Evolutionary conservation across 2,797 vertebrate genomes (phyloP), one percentile per base, ranked within the genome.

Genomic region (Hozukius guyotensis): DNA sequence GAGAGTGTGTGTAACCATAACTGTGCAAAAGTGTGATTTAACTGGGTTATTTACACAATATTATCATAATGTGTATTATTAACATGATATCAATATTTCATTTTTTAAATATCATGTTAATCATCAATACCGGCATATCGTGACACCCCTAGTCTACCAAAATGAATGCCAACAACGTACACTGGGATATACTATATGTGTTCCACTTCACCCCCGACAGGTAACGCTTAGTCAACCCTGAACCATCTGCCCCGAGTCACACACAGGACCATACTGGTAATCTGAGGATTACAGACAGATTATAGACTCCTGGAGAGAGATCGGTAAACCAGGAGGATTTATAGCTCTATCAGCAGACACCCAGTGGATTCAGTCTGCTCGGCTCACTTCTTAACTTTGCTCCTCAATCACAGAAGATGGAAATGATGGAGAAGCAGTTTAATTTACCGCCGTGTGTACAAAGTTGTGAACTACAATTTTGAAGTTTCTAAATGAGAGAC

Each of bases 241-340:
- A 74, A 42, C 36, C 76, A 70, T 63, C 74, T 76, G 61, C 59
- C 74, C 78, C 0, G 27, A 77, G 82, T 87, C 64, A 24, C 59
- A 78, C 72, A 77, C 72, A 71, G 71, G 74, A 72, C 80, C 84
- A 77, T 27, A 80, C 74, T 31, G 85, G 73, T 92, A 93, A 93
- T 93, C 92, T 89, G 86, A 80, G 89, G 93, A 94, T 95, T 95
- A 94, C 84, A 87, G 72, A 70, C 52, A 78, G 92, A 94, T 94
- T 95, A 94, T 27, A 65, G 88, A 79, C 83, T 90, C 82, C 82
- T 83, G 74, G 42, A 84, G 76, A 80, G 81, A 62, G 64, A 77
- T 68, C 20, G 63, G 82, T 73, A 69, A 78, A 82, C 65, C 83
- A 20, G 81, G 55, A 80, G 75, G 74, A 82, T 77, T 86, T 83